Conservation (phyloP, 1,140 invertebrate species). For the Apolygus lucorum region DNA sequence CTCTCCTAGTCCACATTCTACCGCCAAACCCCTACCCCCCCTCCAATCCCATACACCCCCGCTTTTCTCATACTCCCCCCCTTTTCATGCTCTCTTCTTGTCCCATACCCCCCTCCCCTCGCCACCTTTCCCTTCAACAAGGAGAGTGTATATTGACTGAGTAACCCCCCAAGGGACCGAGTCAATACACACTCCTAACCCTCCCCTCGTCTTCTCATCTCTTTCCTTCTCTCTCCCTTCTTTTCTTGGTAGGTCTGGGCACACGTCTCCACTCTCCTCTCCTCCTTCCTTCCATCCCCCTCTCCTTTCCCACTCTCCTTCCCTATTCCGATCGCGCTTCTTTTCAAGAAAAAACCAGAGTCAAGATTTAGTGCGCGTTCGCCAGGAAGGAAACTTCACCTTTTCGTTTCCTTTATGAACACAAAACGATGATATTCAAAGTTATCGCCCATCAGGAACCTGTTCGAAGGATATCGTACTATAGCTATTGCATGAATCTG, state of each 20-base stretch:
- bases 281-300: background rate
- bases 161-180: conserved; percentile 14
- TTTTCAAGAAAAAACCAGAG: background rate
- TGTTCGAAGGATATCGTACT: too few species aligned
- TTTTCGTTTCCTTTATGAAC: too few species aligned
- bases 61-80: background rate
- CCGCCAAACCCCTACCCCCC: background rate
- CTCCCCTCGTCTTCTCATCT: background rate
- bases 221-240: background rate
- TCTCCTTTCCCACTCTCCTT: background rate
- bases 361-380: background rate
- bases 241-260: background rate
- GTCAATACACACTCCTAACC: conserved; percentile 1
- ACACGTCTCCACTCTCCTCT: background rate
- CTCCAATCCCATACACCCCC: background rate
- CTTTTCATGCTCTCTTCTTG: background rate
- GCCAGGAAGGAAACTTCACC: too few species aligned
- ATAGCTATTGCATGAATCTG: too few species aligned
- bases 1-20: background rate
- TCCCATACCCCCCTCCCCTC: background rate
- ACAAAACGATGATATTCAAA: too few species aligned
- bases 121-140: too few species aligned
- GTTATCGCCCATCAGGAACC: too few species aligned
- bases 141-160: conserved; percentile 13
- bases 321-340: background rate